Evolutionary conservation across 2,888 invertebrate genomes (phyloP).

Genomic region (Cheilosia impressa): DNA sequence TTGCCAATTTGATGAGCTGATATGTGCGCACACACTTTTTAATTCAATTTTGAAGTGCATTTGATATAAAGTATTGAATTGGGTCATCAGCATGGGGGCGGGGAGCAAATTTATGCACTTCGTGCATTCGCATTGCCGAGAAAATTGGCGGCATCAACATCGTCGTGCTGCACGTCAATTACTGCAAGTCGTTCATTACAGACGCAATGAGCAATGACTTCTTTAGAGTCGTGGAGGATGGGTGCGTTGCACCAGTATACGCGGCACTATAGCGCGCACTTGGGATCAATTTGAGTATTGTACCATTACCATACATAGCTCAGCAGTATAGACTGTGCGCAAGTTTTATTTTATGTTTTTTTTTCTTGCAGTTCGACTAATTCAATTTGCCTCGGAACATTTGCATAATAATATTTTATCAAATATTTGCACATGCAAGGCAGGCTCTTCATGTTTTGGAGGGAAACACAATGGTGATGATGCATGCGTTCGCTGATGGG

Average conservation of each 20-base stretch:
- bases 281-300: conserved; percentile 25
- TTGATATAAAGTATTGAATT: conserved; percentile 43
- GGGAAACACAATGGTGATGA: conserved; percentile 24
- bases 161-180: conserved; percentile 58
- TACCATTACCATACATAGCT: not conserved
- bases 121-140: conserved; percentile 9
- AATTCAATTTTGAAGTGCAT: conserved; percentile 59
- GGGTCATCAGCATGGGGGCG: conserved; percentile 40
- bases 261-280: not conserved
- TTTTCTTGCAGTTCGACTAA: conserved; percentile 22
- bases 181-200: conserved; percentile 35
- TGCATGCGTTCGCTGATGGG: conserved; percentile 38
- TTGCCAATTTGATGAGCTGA: conserved; percentile 29
- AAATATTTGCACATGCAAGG: conserved; percentile 45
- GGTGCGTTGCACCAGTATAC: conserved; percentile 18
- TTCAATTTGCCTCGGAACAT: conserved; percentile 57
- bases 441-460: conserved; percentile 26
- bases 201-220: conserved; percentile 58
- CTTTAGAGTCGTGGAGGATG: conserved; percentile 29
- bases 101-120: conserved; percentile 53
- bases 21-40: conserved; percentile 10
- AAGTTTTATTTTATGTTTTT: not conserved
- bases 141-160: conserved; percentile 50
- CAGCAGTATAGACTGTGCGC: not conserved
- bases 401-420: conserved; percentile 46